A percentile compares a stretch with the other conserved stretches of the same genome.
phyloP scores from a whole-genome alignment of 2,113 vertebrate species.

The Melanocharis versteri region DNA sequence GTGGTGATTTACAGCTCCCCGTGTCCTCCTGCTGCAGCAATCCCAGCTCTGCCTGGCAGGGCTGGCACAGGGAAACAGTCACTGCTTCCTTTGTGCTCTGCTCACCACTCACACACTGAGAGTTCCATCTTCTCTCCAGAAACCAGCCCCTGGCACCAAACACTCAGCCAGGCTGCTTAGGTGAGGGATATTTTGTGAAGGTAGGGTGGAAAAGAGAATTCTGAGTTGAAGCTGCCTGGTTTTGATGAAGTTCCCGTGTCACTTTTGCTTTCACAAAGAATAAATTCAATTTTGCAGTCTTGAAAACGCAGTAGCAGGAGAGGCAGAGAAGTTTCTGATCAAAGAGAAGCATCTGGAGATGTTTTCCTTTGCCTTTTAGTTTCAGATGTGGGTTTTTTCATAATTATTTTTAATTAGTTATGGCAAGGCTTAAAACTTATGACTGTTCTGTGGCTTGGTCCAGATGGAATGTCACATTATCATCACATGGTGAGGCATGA shows the following conservation, averaged over 20 bases:
- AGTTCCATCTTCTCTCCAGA: not conserved
- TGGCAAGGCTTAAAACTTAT: conserved; percentile 75
- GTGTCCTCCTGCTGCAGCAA: not conserved
- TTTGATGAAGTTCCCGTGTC: not conserved
- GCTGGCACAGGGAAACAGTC: not conserved
- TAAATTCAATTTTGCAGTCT: not conserved
- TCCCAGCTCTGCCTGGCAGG: not conserved
- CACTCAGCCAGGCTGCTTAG: not conserved
- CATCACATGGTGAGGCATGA: conserved; percentile 92
- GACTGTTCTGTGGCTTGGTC: conserved; percentile 74
- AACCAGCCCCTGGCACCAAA: not conserved
- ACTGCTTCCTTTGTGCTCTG: not conserved
- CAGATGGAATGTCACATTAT: conserved; percentile 89
- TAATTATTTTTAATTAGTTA: conserved; percentile 94
- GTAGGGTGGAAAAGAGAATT: not conserved
- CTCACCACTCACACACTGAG: not conserved
- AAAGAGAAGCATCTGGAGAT: not conserved
- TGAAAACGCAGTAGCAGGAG: not conserved
- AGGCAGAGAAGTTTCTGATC: not conserved
- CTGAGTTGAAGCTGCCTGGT: not conserved
- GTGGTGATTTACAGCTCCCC: not conserved
- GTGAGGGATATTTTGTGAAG: not conserved
- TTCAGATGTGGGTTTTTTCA: conserved; percentile 85
- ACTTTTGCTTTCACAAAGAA: not conserved
- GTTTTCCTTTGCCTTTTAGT: conserved; percentile 47